These are phyloP conservation scores for Cheiracanthium punctorium DNA, from an alignment of 2,888 invertebrate species.

Conservation along the genomic window DNA sequence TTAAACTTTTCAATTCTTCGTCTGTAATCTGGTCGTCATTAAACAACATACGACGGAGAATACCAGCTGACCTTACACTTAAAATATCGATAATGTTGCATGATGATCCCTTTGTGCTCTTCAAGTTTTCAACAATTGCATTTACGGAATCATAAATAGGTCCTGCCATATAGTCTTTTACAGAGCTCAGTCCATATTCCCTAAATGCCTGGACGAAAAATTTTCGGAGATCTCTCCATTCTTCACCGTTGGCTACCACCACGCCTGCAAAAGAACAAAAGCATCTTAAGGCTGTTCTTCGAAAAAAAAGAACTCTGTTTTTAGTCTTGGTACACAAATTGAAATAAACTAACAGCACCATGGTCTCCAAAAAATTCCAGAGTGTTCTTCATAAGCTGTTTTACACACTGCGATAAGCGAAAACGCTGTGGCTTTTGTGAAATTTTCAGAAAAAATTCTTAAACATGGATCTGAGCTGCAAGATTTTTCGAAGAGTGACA, in stretches of 20 bases:
- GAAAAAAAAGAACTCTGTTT: too few species aligned
- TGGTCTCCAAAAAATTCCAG: too few species aligned
- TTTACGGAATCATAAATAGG: conserved; percentile 29
- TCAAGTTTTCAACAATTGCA: background rate
- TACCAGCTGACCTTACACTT: background rate
- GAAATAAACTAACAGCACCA: too few species aligned
- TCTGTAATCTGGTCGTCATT: conserved; percentile 15
- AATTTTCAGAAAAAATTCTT: too few species aligned
- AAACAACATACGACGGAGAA: conserved; percentile 23
- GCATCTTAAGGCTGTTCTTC: too few species aligned
- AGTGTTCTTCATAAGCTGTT: too few species aligned
- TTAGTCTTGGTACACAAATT: too few species aligned
- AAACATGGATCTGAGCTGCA: too few species aligned
- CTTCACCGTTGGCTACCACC: conserved; percentile 9
- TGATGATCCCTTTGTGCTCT: background rate
- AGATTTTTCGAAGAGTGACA: too few species aligned
- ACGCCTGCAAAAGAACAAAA: conserved; percentile 5
- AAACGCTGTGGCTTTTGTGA: too few species aligned
- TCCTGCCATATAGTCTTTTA: conserved; percentile 16
- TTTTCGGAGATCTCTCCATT: conserved; percentile 40
- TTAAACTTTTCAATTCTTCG: conserved; percentile 2
- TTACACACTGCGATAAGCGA: too few species aligned
- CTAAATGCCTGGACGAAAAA: conserved; percentile 29
- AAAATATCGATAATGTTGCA: conserved; percentile 18
- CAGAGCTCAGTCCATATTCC: conserved; percentile 9